Conservation (phyloP, 2,797 vertebrate species). For the Ambastaia sidthimunki region DNA sequence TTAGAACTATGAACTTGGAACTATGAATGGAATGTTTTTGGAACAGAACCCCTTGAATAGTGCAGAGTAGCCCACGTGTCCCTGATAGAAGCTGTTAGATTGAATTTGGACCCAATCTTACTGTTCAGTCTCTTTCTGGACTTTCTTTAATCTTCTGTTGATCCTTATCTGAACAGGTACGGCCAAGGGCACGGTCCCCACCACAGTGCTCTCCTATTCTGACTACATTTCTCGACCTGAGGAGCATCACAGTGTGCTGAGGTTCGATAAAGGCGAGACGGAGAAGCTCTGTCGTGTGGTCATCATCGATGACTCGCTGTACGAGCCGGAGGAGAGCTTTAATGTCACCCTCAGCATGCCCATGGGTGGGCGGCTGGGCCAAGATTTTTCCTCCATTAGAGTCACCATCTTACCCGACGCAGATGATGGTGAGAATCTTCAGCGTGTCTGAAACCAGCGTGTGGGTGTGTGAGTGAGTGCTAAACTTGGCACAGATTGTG, state of each 20-base stretch:
- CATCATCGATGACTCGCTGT: slow-evolving; percentile 93
- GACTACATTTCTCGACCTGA: slow-evolving; percentile 95
- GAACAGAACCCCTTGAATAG: too few species aligned
- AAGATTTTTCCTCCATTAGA: slow-evolving; percentile 78
- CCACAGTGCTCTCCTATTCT: slow-evolving; percentile 91
- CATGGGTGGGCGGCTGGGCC: slow-evolving; percentile 88
- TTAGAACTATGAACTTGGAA: slow-evolving; percentile 34
- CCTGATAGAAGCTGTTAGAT: slow-evolving; percentile 1
- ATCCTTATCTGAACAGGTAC: slow-evolving; percentile 72
- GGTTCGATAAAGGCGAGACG: slow-evolving; percentile 87
- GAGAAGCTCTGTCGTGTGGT: slow-evolving; percentile 88
- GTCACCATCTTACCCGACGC: slow-evolving; percentile 87
- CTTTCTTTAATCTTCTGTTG: slow-evolving; percentile 36
- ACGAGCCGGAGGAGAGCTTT: slow-evolving; percentile 90
- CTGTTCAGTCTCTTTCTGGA: slow-evolving; percentile 18
- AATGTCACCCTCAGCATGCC: slow-evolving; percentile 90
- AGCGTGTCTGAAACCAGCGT: neutral
- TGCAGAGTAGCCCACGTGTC: neutral
- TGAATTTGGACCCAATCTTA: slow-evolving; percentile 12
- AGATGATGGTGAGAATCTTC: slow-evolving; percentile 85
- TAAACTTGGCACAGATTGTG: too few species aligned
- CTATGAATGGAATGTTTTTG: too few species aligned
- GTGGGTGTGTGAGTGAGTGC: too few species aligned
- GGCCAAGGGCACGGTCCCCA: slow-evolving; percentile 88
- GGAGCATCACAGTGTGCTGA: slow-evolving; percentile 88